Evolutionary conservation across 2,797 vertebrate species (phyloP).

Genomic region (Melanotaenia boesemani): DNA sequence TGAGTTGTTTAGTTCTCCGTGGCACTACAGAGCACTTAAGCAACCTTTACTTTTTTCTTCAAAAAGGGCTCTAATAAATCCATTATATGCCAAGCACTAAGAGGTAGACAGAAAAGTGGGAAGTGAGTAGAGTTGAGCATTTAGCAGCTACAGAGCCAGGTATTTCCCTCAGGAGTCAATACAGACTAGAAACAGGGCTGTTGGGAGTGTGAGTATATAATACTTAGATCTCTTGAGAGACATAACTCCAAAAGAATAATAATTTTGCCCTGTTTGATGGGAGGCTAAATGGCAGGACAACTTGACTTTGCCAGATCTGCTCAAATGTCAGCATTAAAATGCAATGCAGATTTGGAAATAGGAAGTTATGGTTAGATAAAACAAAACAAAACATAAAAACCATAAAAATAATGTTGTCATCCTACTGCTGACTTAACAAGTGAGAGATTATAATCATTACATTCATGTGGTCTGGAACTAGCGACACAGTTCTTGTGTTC

Average conservation of each 20-base stretch:
- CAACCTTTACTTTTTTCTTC: conserved; percentile 1
- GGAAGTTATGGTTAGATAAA: background rate
- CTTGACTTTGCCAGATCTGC: background rate
- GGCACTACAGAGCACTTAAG: background rate
- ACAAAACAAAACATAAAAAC: too few species aligned
- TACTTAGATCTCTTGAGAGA: background rate
- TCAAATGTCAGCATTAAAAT: background rate
- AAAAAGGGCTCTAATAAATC: conserved; percentile 4
- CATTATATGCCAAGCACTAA: conserved; percentile 9
- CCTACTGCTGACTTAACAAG: too few species aligned
- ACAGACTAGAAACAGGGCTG: conserved; percentile 17
- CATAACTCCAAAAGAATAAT: background rate
- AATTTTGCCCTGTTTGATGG: background rate
- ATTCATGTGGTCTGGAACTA: too few species aligned
- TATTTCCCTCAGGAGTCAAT: conserved; percentile 19
- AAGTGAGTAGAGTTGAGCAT: background rate
- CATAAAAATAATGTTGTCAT: too few species aligned
- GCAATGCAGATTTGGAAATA: background rate
- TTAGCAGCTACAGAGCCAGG: conserved; percentile 10
- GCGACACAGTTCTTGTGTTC: too few species aligned
- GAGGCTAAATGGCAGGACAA: background rate
- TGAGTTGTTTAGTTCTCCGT: conserved; percentile 3
- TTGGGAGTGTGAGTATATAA: background rate
- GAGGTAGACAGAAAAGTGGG: conserved; percentile 6
- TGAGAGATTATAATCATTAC: too few species aligned